Conservation (phyloP, 2,113 vertebrate species). For the Gymnogyps californianus region DNA sequence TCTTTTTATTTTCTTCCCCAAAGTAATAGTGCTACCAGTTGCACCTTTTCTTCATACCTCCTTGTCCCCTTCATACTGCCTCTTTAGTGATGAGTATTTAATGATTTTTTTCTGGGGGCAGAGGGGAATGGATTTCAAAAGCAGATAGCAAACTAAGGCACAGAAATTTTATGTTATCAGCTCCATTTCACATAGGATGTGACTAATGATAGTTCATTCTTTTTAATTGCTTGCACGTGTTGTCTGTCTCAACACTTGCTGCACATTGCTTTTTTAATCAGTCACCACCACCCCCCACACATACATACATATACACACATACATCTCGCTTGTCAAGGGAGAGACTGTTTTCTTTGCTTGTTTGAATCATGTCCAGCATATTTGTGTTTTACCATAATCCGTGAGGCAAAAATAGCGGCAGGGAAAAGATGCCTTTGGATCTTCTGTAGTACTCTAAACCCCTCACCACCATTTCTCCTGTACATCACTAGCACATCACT, state of each 20-base stretch:
- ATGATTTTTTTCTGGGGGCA: neutral
- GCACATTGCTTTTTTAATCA: neutral
- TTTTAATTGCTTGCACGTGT: neutral
- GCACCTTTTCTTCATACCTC: neutral
- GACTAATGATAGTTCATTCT: neutral
- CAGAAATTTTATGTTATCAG: neutral
- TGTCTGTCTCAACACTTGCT: neutral
- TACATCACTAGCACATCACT: neutral
- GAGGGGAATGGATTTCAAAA: neutral
- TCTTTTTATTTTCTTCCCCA: neutral
- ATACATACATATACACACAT: neutral
- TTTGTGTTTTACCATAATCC: neutral
- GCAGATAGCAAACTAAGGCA: neutral
- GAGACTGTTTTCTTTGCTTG: neutral
- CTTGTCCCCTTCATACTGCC: neutral
- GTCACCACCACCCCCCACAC: rapidly evolving
- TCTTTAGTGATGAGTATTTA: neutral
- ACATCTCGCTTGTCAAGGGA: neutral
- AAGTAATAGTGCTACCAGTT: neutral
- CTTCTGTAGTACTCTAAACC: neutral
- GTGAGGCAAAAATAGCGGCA: neutral
- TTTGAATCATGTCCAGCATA: neutral
- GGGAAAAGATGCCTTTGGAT: neutral
- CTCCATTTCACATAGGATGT: neutral
- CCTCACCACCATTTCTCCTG: too few relatives aligned